Conservation (phyloP, 1,140 invertebrate genomes). For the Asbolus verrucosus region DNA sequence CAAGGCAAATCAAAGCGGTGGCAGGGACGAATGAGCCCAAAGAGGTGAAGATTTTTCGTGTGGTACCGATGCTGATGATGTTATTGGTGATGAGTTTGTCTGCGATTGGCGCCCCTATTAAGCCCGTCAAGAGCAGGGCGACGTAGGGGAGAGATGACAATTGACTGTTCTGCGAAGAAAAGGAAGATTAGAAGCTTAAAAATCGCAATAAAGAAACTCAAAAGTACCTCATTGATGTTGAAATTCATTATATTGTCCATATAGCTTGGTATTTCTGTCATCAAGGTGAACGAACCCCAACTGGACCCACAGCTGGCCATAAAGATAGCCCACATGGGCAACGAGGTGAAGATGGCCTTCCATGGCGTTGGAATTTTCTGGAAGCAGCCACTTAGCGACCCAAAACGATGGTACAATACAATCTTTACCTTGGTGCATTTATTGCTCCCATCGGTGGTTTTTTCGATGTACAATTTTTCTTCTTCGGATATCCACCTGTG, state of each 20-base stretch:
- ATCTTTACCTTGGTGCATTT: background rate
- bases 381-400: background rate
- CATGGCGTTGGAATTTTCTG: conserved; percentile 73
- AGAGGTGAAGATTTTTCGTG: conserved; percentile 17
- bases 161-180: conserved; percentile 15
- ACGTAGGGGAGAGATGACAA: conserved; percentile 7
- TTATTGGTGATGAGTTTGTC: conserved; percentile 22
- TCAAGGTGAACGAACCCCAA: conserved; percentile 92
- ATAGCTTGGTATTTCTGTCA: conserved; percentile 91
- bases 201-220: background rate
- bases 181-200: background rate
- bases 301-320: conserved; percentile 86
- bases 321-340: conserved; percentile 85
- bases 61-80: conserved; percentile 48
- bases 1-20: conserved; percentile 70
- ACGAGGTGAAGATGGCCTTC: conserved; percentile 78
- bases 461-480: conserved; percentile 73
- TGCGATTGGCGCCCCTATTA: background rate
- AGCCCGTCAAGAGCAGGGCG: background rate
- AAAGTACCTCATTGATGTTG: conserved; percentile 77
- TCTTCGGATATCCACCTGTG: conserved; percentile 69
- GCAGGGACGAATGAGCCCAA: conserved; percentile 69
- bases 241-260: conserved; percentile 84
- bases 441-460: conserved; percentile 34
- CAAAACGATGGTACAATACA: too few relatives aligned